phyloP scores from a whole-genome alignment of 2,888 invertebrate genomes.

The Drosophila kanekoi region DNA sequence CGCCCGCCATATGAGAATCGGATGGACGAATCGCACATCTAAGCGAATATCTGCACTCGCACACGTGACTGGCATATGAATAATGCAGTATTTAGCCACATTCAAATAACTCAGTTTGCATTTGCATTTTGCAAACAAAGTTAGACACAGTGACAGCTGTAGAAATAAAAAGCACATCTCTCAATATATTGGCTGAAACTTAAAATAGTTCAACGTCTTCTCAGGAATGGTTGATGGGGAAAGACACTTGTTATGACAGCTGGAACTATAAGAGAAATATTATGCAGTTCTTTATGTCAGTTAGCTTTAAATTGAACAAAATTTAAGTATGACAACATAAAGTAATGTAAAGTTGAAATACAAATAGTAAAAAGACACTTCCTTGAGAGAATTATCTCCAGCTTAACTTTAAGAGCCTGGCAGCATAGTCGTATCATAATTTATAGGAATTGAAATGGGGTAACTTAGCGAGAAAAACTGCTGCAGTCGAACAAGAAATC shows the following conservation, averaged over 20 bases:
- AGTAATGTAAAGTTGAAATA: no score
- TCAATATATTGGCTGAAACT: neutral
- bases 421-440: no score
- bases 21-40: slow-evolving; percentile 12
- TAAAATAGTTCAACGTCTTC: neutral
- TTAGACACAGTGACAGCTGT: slow-evolving; percentile 8
- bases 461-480: neutral
- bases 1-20: slow-evolving; percentile 14
- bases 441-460: neutral
- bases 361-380: no score
- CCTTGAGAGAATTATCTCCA: no score
- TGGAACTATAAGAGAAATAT: neutral
- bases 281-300: neutral
- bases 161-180: neutral
- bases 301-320: no score
- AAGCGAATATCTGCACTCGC: slow-evolving; percentile 25
- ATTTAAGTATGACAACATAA: no score
- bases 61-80: slow-evolving; percentile 39
- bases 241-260: neutral
- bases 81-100: slow-evolving; percentile 26
- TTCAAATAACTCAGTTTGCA: slow-evolving; percentile 10
- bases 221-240: no score
- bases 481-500: neutral
- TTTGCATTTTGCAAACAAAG: slow-evolving; percentile 10
- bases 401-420: no score